phyloP scores from a whole-genome alignment of 2,797 vertebrate species.

The Cetoscarus ocellatus region DNA sequence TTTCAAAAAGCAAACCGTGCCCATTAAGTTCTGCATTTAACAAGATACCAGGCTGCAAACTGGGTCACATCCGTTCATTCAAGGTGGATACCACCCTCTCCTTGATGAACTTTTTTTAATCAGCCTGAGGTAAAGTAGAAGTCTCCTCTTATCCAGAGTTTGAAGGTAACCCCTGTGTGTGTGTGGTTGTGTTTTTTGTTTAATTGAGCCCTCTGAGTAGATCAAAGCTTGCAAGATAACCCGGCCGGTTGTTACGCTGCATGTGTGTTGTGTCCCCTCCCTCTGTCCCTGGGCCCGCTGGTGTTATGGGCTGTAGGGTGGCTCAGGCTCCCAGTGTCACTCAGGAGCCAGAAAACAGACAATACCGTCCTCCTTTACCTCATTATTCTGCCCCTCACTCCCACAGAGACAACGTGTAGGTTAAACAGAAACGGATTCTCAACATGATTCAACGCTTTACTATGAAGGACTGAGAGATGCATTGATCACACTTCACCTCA shows the following conservation, averaged over 20 bases:
- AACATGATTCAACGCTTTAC: constrained; percentile 33
- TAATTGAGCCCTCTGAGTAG: constrained; percentile 35
- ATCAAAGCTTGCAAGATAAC: constrained; percentile 53
- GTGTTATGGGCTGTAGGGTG: constrained; percentile 76
- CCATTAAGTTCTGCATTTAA: neutral
- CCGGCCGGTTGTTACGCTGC: constrained; percentile 56
- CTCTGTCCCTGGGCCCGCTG: constrained; percentile 49
- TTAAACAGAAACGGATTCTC: constrained; percentile 42
- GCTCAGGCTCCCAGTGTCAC: constrained; percentile 63
- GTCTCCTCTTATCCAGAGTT: neutral
- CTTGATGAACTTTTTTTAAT: neutral
- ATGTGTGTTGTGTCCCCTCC: constrained; percentile 42
- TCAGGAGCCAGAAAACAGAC: constrained; percentile 46
- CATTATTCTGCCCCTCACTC: constrained; percentile 64
- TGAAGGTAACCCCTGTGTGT: constrained; percentile 14
- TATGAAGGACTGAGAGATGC: constrained; percentile 10
- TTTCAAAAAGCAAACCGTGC: neutral
- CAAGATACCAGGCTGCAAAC: neutral
- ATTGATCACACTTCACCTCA: constrained; percentile 36
- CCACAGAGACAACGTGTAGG: constrained; percentile 23
- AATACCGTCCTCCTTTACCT: constrained; percentile 24
- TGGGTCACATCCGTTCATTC: neutral
- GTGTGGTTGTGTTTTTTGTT: constrained; percentile 5
- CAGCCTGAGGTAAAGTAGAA: neutral
- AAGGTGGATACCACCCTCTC: neutral